Conservation (phyloP, 2,888 invertebrate genomes). For the Dolomedes plantarius region DNA sequence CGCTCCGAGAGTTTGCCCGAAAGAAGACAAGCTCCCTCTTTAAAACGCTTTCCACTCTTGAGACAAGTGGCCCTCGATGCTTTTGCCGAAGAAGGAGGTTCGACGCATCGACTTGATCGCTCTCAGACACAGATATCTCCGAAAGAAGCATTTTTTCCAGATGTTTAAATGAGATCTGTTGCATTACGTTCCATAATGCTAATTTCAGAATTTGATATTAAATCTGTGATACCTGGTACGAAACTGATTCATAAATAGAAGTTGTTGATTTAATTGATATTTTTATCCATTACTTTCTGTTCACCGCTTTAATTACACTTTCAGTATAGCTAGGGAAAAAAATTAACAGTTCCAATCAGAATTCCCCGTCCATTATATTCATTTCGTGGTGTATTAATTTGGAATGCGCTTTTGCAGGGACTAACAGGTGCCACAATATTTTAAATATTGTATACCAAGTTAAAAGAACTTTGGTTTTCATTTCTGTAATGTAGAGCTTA, state of each 20-base stretch:
- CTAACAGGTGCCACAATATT: not conserved
- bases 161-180: not conserved
- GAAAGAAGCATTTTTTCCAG: constrained; percentile 21
- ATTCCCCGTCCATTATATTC: not conserved
- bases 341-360: not conserved
- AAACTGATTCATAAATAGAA: not conserved
- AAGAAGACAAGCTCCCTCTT: constrained; percentile 49
- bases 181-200: not conserved
- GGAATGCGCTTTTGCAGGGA: not conserved
- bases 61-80: constrained; percentile 71
- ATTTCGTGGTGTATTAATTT: not conserved
- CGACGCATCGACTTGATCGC: constrained; percentile 51
- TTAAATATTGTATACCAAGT: not conserved
- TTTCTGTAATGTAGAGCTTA: not conserved
- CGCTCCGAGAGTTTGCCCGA: constrained; percentile 65
- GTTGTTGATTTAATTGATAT: not conserved
- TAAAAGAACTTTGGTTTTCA: not conserved
- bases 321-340: too few relatives aligned
- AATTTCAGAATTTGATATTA: not conserved
- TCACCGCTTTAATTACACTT: too few relatives aligned
- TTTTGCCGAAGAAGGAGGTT: constrained; percentile 67
- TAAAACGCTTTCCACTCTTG: constrained; percentile 71
- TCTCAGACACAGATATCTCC: constrained; percentile 57
- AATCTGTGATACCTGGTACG: constrained; percentile 45
- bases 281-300: too few relatives aligned